These are phyloP conservation scores for Orgyia antiqua DNA, from an alignment of 2,888 invertebrate genomes.

Conservation along the genomic window DNA sequence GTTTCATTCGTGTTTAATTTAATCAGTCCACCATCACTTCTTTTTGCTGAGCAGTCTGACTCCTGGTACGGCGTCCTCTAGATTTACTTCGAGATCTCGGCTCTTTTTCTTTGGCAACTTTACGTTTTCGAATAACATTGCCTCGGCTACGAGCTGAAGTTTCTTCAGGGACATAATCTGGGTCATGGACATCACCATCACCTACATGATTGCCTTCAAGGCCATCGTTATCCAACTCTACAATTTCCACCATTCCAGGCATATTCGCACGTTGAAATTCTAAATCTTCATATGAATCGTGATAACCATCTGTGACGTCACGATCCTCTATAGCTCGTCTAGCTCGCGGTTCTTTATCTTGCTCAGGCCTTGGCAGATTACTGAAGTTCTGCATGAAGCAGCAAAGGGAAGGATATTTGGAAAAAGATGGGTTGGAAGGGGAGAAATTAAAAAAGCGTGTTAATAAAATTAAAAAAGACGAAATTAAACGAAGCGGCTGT, in stretches of 20 bases:
- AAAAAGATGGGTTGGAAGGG: slow-evolving; percentile 58
- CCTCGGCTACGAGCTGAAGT: slow-evolving; percentile 60
- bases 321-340: slow-evolving; percentile 42
- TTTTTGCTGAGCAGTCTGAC: slow-evolving; percentile 51
- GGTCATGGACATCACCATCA: slow-evolving; percentile 47
- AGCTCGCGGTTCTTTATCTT: slow-evolving; percentile 32
- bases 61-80: slow-evolving; percentile 61
- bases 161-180: slow-evolving; percentile 50
- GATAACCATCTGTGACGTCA: slow-evolving; percentile 57
- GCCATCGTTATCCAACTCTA: slow-evolving; percentile 46
- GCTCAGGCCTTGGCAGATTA: slow-evolving; percentile 65
- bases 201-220: slow-evolving; percentile 27
- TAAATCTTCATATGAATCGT: slow-evolving; percentile 47
- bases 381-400: slow-evolving; percentile 68
- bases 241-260: slow-evolving; percentile 59
- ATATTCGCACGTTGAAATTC: slow-evolving; percentile 47
- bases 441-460: slow-evolving; percentile 78
- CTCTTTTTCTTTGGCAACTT: slow-evolving; percentile 51
- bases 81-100: slow-evolving; percentile 60
- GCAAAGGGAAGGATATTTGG: slow-evolving; percentile 55
- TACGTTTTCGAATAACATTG: slow-evolving; percentile 57
- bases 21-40: slow-evolving; percentile 51
- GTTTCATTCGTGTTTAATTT: slow-evolving; percentile 28
- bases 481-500: slow-evolving; percentile 56
- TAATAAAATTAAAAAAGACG: slow-evolving; percentile 70